phyloP scores from a whole-genome alignment of 2,797 vertebrate species.

The Pangasius macronema region DNA sequence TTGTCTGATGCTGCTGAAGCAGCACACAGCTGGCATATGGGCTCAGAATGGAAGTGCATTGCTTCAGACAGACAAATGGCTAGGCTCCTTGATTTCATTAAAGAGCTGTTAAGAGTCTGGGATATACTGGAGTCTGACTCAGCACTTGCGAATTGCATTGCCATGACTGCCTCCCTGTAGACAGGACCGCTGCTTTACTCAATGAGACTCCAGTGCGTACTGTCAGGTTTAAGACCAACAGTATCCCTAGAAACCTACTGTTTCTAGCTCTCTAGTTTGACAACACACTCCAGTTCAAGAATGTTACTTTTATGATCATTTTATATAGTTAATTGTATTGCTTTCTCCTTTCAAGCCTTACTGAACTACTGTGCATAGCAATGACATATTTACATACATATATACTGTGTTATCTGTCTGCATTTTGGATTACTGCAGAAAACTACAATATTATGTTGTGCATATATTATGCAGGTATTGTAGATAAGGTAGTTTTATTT shows the following conservation, averaged over 20 bases:
- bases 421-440: neutral
- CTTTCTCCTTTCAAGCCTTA: neutral
- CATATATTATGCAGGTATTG: neutral
- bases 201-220: neutral
- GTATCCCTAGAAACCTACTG: neutral
- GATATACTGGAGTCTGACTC: constrained; percentile 70
- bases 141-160: constrained; percentile 67
- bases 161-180: constrained; percentile 50
- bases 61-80: constrained; percentile 72
- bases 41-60: constrained; percentile 56
- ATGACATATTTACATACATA: neutral
- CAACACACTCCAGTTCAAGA: neutral
- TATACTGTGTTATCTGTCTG: neutral
- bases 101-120: constrained; percentile 61
- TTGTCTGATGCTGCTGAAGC: constrained; percentile 67
- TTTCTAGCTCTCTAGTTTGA: neutral
- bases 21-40: constrained; percentile 61
- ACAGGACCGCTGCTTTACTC: constrained; percentile 51
- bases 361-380: neutral
- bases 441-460: neutral
- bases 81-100: constrained; percentile 66
- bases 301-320: neutral
- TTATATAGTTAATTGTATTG: neutral
- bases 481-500: neutral
- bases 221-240: neutral